Percentiles rank a stretch among this genome's conserved stretches.
These are phyloP conservation scores for Oriolus oriolus DNA, from an alignment of 2,113 vertebrate species.

Conservation along the genomic window DNA sequence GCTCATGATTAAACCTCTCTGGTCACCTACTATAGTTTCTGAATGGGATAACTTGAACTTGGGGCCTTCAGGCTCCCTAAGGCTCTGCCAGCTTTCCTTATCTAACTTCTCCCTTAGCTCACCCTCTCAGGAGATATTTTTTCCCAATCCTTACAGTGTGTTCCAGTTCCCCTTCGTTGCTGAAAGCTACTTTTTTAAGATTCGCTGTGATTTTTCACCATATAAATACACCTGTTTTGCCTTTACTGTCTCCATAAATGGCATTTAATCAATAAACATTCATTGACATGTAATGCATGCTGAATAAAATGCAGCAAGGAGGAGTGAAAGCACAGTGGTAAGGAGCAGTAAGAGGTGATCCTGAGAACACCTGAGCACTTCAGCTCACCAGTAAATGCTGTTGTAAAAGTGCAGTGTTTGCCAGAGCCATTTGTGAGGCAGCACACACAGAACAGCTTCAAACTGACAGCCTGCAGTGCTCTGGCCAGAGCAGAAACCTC, in stretches of 20 bases:
- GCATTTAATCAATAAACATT: not conserved
- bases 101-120: not conserved
- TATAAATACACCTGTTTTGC: not conserved
- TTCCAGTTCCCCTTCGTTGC: not conserved
- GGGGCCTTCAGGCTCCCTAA: not conserved
- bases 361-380: not conserved
- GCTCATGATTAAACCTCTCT: constrained; percentile 42
- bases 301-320: not conserved
- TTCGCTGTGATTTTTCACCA: not conserved
- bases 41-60: constrained; percentile 15
- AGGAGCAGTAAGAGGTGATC: not conserved
- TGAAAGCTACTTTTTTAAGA: not conserved
- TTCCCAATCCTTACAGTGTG: not conserved
- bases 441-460: not conserved
- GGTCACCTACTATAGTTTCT: not conserved
- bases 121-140: not conserved
- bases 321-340: not conserved
- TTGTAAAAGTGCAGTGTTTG: not conserved
- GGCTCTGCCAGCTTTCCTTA: not conserved
- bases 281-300: not conserved
- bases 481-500: not conserved
- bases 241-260: not conserved
- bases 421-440: not conserved
- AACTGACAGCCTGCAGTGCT: not conserved
- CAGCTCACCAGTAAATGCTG: not conserved